Evolutionary conservation across 1,140 invertebrate genomes (phyloP).

Genomic region (Apis florea): DNA sequence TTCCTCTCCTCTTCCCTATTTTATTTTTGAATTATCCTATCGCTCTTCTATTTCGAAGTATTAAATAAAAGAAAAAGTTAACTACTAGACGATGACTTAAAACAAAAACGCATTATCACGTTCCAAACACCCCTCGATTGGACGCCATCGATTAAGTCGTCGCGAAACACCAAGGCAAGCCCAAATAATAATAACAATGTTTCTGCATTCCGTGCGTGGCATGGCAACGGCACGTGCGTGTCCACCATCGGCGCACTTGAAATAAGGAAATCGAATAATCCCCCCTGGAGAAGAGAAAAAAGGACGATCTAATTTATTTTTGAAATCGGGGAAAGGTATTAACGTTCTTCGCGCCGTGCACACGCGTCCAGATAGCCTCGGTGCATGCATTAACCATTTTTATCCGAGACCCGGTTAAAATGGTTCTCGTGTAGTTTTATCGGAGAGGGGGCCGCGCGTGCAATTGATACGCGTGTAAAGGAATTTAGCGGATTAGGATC

Average conservation of each 20-base stretch:
- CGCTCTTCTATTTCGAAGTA: too few species aligned
- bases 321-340: constrained; percentile 44
- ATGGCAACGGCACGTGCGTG: constrained; percentile 25
- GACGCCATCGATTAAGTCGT: constrained; percentile 54
- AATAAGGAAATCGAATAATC: constrained; percentile 56
- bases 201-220: constrained; percentile 46
- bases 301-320: constrained; percentile 63
- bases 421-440: constrained; percentile 50
- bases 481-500: constrained; percentile 41
- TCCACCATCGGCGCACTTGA: not conserved
- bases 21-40: too few species aligned
- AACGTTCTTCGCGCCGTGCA: constrained; percentile 33
- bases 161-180: constrained; percentile 5
- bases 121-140: not conserved
- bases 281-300: not conserved
- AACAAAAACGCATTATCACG: too few species aligned
- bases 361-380: constrained; percentile 19
- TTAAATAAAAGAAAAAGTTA: too few species aligned
- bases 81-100: too few species aligned
- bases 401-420: constrained; percentile 46
- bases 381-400: constrained; percentile 23
- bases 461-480: constrained; percentile 45
- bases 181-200: constrained; percentile 54
- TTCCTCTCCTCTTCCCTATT: too few species aligned
- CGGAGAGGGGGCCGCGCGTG: constrained; percentile 3